Percentiles rank a stretch among this genome's conserved stretches.
phyloP scores from a whole-genome alignment of 2,113 vertebrate genomes.

The Erinaceus europaeus region DNA sequence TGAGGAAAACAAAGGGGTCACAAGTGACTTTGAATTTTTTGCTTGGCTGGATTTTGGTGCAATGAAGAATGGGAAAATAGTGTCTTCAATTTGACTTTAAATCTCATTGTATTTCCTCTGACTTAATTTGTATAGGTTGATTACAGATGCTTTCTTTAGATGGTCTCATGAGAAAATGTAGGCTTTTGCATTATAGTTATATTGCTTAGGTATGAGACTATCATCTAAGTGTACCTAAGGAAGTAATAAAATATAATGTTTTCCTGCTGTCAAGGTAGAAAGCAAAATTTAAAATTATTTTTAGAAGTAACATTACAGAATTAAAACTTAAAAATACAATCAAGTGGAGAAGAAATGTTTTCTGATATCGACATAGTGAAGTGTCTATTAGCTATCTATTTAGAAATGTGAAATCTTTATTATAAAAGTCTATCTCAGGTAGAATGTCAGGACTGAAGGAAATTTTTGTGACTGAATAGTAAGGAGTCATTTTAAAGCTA shows the following conservation, averaged over 20 bases:
- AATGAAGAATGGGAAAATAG: neutral
- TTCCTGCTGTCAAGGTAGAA: conserved; percentile 13
- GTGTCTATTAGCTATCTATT: neutral
- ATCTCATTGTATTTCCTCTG: neutral
- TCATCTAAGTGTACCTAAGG: neutral
- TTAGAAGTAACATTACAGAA: neutral
- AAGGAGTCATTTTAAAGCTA: neutral
- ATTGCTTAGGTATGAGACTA: neutral
- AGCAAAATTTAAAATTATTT: conserved; percentile 18
- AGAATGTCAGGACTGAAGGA: neutral
- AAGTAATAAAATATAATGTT: neutral
- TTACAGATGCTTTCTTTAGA: neutral
- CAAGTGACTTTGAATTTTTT: neutral
- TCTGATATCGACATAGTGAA: neutral
- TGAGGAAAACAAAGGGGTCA: neutral
- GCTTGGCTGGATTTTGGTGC: neutral
- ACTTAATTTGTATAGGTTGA: conserved; percentile 9
- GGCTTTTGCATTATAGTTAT: neutral
- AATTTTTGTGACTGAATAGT: neutral
- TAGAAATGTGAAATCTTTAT: neutral
- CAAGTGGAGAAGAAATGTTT: neutral
- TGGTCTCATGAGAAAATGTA: neutral
- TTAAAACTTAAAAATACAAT: conserved; percentile 4
- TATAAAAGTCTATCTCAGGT: neutral
- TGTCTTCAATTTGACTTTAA: conserved; percentile 15